Evolutionary conservation across 2,888 invertebrate genomes (phyloP).

Genomic region (Chrysolina americana): DNA sequence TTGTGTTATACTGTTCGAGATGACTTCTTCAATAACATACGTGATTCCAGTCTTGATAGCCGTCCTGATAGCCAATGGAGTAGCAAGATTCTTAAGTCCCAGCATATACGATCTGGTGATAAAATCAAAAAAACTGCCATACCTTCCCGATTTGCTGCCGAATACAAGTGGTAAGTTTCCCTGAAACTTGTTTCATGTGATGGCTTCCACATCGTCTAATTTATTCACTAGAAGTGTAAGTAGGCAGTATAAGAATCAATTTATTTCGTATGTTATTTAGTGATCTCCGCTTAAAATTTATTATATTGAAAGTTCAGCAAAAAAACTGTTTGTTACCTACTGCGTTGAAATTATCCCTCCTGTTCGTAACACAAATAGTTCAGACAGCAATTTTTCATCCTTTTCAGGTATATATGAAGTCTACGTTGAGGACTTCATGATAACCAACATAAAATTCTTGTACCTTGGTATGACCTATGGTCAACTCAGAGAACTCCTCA

Average conservation of each 20-base stretch:
- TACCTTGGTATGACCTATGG: slow-evolving; percentile 92
- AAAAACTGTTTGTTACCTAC: too few relatives aligned
- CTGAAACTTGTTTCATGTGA: background rate
- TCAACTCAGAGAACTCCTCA: slow-evolving; percentile 85
- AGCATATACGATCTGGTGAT: slow-evolving; percentile 98
- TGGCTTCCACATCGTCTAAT: too few relatives aligned
- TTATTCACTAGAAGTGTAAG: too few relatives aligned
- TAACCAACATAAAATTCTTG: slow-evolving; percentile 86
- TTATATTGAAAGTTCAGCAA: too few relatives aligned
- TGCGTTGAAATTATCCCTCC: too few relatives aligned
- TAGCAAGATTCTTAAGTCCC: slow-evolving; percentile 91
- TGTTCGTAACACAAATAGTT: too few relatives aligned
- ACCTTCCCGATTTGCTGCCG: slow-evolving; percentile 92
- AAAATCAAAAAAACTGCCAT: slow-evolving; percentile 94
- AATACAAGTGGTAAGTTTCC: slow-evolving; percentile 76
- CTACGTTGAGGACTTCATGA: slow-evolving; percentile 97
- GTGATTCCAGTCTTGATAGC: slow-evolving; percentile 95
- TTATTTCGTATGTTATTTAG: too few relatives aligned
- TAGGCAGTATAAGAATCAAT: too few relatives aligned
- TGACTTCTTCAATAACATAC: slow-evolving; percentile 97
- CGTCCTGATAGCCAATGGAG: slow-evolving; percentile 93
- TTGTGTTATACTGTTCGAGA: slow-evolving; percentile 94
- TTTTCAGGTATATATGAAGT: slow-evolving; percentile 93
- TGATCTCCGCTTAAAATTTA: too few relatives aligned
- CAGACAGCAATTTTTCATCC: slow-evolving; percentile 68